Evolutionary conservation across 2,888 invertebrate genomes (phyloP), one percentile per base, ranked within the genome.

Genomic region (Troilus luridus): DNA sequence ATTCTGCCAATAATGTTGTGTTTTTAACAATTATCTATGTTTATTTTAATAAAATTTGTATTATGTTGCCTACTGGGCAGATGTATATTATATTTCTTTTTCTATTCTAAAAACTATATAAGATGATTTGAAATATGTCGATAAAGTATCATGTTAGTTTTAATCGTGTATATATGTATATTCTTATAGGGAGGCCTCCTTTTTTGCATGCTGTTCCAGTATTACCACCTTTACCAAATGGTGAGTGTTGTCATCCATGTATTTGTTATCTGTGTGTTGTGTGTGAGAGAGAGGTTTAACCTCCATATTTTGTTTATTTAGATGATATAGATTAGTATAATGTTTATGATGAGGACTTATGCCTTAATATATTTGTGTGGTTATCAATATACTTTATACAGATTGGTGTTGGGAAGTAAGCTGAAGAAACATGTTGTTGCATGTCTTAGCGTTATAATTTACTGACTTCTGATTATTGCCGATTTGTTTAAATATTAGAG

Each of bases 171-270:
- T 90, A 27, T 85, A 81, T 85, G 27, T 72, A 91, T 91, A 88
- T 92, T 92, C 88, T 92, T 92, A 88, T 92, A 92, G 92, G 92
- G 91, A 91, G 93, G 90, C 92, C 93, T 90, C 93, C 93, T 90
- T 93, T 93, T 92, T 92, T 93, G 92, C 93, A 93, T 93, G 93
- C 93, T 62, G 95, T 96, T 94, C 95, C 95, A 94, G 95, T 96
- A 93, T 95, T 96, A 94, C 95, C 96, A 94, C 95, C 95, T 93
- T 94, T 95, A 93, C 95, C 95, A 93, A 94, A 94, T 93, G 93
- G 93, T 93, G 93, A 93, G 93, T 93, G 85, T 89, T 27, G 62
- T 90, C 77, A 41, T 85, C 90, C 89, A 89, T 62, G 64, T 90
- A 72, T 54, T 60, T 89, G 62, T 60, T 90, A 59, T 24, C 59